phyloP scores from a whole-genome alignment of 2,888 invertebrate genomes.

The Marasmarcha lunaedactyla region DNA sequence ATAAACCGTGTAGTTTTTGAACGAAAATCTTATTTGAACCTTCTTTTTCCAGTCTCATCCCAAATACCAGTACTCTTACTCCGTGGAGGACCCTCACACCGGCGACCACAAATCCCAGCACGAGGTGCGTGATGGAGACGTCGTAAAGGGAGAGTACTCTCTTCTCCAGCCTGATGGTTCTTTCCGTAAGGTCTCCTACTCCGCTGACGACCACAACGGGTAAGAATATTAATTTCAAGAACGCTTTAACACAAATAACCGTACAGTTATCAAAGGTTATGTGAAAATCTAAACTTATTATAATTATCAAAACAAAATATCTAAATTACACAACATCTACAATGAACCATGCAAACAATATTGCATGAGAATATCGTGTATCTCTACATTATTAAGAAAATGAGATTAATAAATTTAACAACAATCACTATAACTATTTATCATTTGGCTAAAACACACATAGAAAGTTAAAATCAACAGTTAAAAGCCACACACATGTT shows the following conservation, averaged over 20 bases:
- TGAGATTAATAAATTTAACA: too few species aligned
- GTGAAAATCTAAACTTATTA: too few species aligned
- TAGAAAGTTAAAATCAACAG: too few species aligned
- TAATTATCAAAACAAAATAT: slow-evolving; percentile 8
- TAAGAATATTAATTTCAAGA: slow-evolving; percentile 25
- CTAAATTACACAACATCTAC: slow-evolving; percentile 24
- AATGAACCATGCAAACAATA: not conserved
- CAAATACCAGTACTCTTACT: slow-evolving; percentile 72
- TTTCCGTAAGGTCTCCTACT: slow-evolving; percentile 71
- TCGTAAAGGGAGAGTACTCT: slow-evolving; percentile 75
- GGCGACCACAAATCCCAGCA: slow-evolving; percentile 74
- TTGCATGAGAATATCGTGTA: too few species aligned
- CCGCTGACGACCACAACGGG: slow-evolving; percentile 70
- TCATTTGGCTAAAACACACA: too few species aligned
- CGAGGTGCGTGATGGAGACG: slow-evolving; percentile 72
- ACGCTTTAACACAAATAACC: not conserved
- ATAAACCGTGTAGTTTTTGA: too few species aligned
- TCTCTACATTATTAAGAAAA: too few species aligned
- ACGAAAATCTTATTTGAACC: not conserved
- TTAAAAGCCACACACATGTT: too few species aligned
- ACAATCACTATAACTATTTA: too few species aligned
- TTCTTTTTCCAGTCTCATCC: slow-evolving; percentile 58
- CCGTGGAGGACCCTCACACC: slow-evolving; percentile 71
- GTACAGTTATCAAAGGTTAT: too few species aligned
- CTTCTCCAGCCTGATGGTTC: slow-evolving; percentile 73